Percentiles rank a stretch among this genome's conserved stretches.
Conservation (phyloP, 2,113 vertebrate species). For the Apteryx mantelli region DNA sequence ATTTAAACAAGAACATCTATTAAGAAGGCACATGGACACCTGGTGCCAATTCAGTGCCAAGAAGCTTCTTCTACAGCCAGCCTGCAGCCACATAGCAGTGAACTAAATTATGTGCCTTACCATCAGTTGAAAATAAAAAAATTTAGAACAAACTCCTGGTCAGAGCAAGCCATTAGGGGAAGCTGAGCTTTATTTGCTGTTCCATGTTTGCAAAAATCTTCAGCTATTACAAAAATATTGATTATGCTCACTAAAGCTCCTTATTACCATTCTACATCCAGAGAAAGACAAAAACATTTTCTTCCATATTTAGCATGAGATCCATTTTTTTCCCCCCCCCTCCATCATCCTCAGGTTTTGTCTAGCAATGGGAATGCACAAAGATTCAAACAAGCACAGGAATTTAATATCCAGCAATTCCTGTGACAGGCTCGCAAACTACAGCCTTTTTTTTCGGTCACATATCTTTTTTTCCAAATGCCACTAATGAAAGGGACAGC, state of each 20-base stretch:
- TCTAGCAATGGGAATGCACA: background rate
- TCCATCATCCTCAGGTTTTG: background rate
- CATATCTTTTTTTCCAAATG: background rate
- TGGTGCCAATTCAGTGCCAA: background rate
- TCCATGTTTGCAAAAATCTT: background rate
- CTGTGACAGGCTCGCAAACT: background rate
- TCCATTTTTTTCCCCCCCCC: background rate
- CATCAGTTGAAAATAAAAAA: background rate
- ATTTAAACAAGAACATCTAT: background rate
- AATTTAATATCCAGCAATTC: background rate
- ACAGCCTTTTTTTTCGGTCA: background rate
- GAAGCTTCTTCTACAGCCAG: background rate
- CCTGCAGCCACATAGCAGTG: background rate
- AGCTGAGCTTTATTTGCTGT: background rate
- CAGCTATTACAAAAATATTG: background rate
- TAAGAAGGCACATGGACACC: background rate
- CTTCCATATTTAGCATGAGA: background rate
- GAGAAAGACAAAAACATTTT: background rate
- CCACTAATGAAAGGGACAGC: accelerated
- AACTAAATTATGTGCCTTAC: background rate
- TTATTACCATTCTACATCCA: background rate
- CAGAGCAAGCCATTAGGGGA: background rate
- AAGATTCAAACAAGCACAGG: background rate
- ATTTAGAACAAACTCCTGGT: background rate
- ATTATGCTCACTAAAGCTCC: background rate